Percentiles rank a stretch among this genome's conserved stretches.
phyloP scores from a whole-genome alignment of 2,797 vertebrate genomes.

The Trachops cirrhosus region DNA sequence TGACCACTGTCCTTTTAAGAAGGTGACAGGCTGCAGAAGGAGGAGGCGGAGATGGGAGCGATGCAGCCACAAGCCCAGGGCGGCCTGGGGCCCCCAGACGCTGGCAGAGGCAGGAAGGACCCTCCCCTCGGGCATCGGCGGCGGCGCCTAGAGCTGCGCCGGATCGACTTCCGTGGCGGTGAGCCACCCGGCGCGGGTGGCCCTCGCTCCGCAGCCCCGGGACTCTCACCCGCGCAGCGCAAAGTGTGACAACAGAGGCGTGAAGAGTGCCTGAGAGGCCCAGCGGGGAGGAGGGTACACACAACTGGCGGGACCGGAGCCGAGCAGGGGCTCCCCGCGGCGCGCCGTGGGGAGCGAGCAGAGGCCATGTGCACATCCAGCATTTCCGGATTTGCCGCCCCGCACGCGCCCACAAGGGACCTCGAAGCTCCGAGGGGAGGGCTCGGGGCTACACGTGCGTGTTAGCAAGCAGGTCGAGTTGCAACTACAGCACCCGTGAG shows the following conservation, averaged over 20 bases:
- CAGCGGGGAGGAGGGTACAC: not conserved
- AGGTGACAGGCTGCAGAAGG: not conserved
- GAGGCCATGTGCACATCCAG: not conserved
- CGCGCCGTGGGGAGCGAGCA: not conserved
- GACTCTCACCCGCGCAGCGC: not conserved
- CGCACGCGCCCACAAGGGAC: fast-evolving
- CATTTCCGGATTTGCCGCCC: too few relatives aligned
- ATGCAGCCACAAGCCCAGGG: not conserved
- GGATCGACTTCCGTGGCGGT: too few relatives aligned
- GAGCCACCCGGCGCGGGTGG: not conserved
- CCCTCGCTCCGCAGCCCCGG: not conserved
- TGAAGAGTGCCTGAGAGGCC: not conserved
- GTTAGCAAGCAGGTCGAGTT: too few relatives aligned
- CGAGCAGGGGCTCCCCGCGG: not conserved
- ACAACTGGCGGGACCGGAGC: not conserved
- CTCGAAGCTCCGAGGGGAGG: not conserved
- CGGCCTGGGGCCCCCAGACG: not conserved
- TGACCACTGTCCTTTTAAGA: not conserved
- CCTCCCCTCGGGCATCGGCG: not conserved
- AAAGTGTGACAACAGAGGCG: not conserved
- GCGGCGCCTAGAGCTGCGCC: too few relatives aligned
- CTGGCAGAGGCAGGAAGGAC: not conserved
- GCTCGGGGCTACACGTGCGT: not conserved
- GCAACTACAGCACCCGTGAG: fast-evolving
- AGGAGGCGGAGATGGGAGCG: not conserved